Percentiles rank a stretch among this genome's conserved stretches.
Evolutionary conservation across 2,888 invertebrate genomes (phyloP).

Genomic region (Junonia oenone): DNA sequence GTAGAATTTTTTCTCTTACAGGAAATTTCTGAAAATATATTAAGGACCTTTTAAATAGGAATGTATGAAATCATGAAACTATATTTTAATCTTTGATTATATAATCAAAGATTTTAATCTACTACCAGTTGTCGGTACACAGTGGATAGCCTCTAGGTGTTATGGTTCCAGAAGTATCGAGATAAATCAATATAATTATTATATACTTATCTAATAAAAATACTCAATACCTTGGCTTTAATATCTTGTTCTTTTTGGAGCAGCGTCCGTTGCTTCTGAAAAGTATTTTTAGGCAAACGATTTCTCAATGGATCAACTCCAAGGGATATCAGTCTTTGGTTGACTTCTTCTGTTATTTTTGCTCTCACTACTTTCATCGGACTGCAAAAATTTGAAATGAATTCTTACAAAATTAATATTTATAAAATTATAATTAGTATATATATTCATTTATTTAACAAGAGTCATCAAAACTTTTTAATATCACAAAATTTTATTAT

Average conservation of each 20-base stretch:
- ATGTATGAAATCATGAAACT: background rate
- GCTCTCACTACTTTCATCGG: conserved; percentile 63
- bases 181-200: no score
- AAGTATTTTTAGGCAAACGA: conserved; percentile 76
- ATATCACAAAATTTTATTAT: no score
- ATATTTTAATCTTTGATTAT: no score
- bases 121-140: no score
- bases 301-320: conserved; percentile 83
- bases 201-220: no score
- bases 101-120: no score
- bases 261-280: conserved; percentile 76
- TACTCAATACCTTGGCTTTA: conserved; percentile 73
- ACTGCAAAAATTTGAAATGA: conserved; percentile 40
- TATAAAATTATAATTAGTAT: background rate
- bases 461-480: no score
- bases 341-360: conserved; percentile 71
- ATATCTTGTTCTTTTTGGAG: conserved; percentile 78
- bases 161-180: no score
- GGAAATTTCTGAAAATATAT: conserved; percentile 65
- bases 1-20: conserved; percentile 64
- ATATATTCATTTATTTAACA: no score
- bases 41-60: background rate
- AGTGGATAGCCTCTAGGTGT: no score
- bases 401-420: no score
- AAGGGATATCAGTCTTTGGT: conserved; percentile 75